Evolutionary conservation across 2,888 invertebrate genomes (phyloP).

Genomic region (Dicranocentrus wangi): DNA sequence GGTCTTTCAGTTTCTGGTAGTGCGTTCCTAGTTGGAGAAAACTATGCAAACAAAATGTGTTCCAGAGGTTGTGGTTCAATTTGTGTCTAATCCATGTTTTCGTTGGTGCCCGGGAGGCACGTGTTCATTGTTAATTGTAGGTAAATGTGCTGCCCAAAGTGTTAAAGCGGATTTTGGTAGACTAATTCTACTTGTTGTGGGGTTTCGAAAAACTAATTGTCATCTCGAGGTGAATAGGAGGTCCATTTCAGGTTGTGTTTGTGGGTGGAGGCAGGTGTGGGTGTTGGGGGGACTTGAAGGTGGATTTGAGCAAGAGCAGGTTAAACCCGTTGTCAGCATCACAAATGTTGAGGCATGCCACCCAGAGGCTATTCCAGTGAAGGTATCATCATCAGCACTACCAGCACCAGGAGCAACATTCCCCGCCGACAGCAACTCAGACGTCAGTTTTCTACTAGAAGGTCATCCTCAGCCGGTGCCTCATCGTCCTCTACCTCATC

Average conservation of each 20-base stretch:
- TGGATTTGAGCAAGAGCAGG: slow-evolving; percentile 21
- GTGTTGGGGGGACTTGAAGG: background rate
- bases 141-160: no score
- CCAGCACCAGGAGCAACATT: background rate
- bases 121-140: no score
- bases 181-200: no score
- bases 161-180: background rate
- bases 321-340: slow-evolving; percentile 5
- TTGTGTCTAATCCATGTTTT: background rate
- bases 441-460: background rate
- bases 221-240: no score
- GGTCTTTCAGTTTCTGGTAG: no score
- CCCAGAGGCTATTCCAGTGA: slow-evolving; percentile 44
- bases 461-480: background rate
- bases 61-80: background rate
- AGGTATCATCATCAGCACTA: slow-evolving; percentile 22
- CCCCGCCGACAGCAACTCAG: background rate
- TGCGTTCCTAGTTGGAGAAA: no score
- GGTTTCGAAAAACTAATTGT: no score
- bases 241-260: no score
- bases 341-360: slow-evolving; percentile 63
- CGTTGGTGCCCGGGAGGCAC: no score
- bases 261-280: background rate
- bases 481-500: background rate
- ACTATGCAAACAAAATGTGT: slow-evolving; percentile 6